These are phyloP conservation scores for Ispidina picta DNA, from an alignment of 2,797 vertebrate genomes.

Conservation along the genomic window DNA sequence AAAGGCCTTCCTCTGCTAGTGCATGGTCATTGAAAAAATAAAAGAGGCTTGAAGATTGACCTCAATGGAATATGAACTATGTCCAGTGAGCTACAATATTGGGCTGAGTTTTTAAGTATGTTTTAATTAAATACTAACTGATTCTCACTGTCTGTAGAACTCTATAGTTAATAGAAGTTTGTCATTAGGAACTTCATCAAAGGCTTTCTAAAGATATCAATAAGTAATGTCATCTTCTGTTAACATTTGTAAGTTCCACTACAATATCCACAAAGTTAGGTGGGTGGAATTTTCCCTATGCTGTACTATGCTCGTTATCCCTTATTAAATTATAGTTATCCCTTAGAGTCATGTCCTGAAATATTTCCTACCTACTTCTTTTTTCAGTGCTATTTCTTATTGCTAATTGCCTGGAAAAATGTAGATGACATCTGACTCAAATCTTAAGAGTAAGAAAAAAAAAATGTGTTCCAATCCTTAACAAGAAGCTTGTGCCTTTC, in stretches of 20 bases:
- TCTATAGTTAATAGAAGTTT: conserved; percentile 49
- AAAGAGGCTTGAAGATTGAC: neutral
- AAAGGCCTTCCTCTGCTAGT: neutral
- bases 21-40: neutral
- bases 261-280: conserved; percentile 56
- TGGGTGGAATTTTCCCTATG: conserved; percentile 26
- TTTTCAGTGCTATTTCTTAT: conserved; percentile 33
- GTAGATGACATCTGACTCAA: conserved; percentile 31
- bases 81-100: neutral
- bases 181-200: conserved; percentile 71
- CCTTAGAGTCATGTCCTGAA: conserved; percentile 58
- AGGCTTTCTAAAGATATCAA: conserved; percentile 71
- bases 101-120: neutral
- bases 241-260: conserved; percentile 55
- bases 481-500: neutral
- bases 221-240: conserved; percentile 68
- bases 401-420: conserved; percentile 64
- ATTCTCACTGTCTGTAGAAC: conserved; percentile 12
- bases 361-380: conserved; percentile 41
- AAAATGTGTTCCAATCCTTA: neutral
- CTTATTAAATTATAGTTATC: conserved; percentile 67
- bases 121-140: conserved; percentile 20
- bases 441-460: conserved; percentile 12
- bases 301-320: conserved; percentile 42
- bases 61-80: neutral